Evolutionary conservation across 2,888 invertebrate species (phyloP).

Genomic region (Rotaria macrura): DNA sequence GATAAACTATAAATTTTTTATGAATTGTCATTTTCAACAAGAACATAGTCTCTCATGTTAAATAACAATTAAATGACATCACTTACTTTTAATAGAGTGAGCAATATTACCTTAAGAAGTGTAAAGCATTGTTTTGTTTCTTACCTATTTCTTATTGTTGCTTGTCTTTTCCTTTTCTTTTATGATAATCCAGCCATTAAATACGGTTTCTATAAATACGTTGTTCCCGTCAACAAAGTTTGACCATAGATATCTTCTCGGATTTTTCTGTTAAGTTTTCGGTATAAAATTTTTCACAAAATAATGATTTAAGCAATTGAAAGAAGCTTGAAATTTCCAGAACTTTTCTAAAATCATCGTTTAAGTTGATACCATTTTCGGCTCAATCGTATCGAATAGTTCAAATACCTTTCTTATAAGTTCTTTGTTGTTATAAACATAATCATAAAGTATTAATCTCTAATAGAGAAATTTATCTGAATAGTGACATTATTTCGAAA

Average conservation of each 20-base stretch:
- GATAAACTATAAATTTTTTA: conserved; percentile 33
- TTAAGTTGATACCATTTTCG: conserved; percentile 41
- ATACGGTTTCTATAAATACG: conserved; percentile 48
- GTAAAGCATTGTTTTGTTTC: no score
- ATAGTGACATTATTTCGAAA: background rate
- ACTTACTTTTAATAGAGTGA: no score
- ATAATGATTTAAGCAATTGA: conserved; percentile 39
- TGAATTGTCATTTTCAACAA: conserved; percentile 46
- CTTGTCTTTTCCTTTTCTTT: no score
- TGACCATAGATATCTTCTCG: conserved; percentile 45
- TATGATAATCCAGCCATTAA: conserved; percentile 47
- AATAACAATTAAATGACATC: conserved; percentile 47
- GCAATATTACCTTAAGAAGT: no score
- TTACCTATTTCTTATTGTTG: no score
- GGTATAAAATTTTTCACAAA: conserved; percentile 40
- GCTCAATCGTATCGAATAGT: conserved; percentile 41
- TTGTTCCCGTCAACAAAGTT: conserved; percentile 47
- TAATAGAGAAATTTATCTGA: conserved; percentile 23
- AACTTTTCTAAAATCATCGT: conserved; percentile 42
- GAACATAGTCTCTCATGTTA: conserved; percentile 43
- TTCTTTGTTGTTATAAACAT: conserved; percentile 28
- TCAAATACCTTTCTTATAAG: conserved; percentile 40
- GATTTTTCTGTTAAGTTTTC: conserved; percentile 41
- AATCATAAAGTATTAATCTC: conserved; percentile 31
- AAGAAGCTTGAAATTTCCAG: conserved; percentile 35